These are phyloP conservation scores for Sitodiplosis mosellana DNA, from an alignment of 1,140 invertebrate genomes.

Conservation along the genomic window DNA sequence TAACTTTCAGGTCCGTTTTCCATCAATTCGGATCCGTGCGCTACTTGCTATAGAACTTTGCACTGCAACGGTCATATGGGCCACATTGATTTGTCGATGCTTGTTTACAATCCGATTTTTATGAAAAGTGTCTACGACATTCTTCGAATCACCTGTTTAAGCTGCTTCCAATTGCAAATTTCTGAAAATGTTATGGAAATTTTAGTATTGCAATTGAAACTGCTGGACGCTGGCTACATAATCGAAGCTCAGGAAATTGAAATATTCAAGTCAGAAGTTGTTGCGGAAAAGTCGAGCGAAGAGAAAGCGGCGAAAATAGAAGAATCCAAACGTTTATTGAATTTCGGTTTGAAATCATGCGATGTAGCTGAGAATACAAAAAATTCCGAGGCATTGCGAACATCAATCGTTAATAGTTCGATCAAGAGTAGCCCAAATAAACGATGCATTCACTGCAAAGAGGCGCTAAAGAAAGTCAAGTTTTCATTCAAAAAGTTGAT, in stretches of 20 bases:
- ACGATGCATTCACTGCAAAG: slow-evolving; percentile 41
- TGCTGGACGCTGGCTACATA: slow-evolving; percentile 56
- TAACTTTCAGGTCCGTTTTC: neutral
- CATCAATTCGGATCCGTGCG: neutral
- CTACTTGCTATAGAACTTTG: neutral
- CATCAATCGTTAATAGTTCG: slow-evolving; percentile 35
- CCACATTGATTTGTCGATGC: slow-evolving; percentile 79
- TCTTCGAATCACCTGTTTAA: slow-evolving; percentile 46
- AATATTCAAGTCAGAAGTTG: slow-evolving; percentile 27
- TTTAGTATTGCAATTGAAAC: slow-evolving; percentile 50
- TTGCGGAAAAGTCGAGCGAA: slow-evolving; percentile 3
- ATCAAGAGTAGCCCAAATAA: slow-evolving; percentile 28
- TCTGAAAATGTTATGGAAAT: slow-evolving; percentile 44
- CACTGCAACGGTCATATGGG: slow-evolving; percentile 89
- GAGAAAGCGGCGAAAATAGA: neutral
- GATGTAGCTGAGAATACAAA: slow-evolving; percentile 21
- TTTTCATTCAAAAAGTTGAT: slow-evolving; percentile 39
- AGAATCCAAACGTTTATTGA: neutral
- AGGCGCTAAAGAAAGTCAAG: slow-evolving; percentile 37
- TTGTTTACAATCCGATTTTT: slow-evolving; percentile 84
- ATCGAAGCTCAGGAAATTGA: slow-evolving; percentile 49
- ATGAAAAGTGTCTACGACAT: slow-evolving; percentile 51
- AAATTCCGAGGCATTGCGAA: slow-evolving; percentile 39
- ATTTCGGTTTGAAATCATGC: neutral
- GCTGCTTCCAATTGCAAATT: slow-evolving; percentile 52